These are phyloP conservation scores for Thalpophila matura DNA, from an alignment of 2,888 invertebrate species.

Conservation along the genomic window DNA sequence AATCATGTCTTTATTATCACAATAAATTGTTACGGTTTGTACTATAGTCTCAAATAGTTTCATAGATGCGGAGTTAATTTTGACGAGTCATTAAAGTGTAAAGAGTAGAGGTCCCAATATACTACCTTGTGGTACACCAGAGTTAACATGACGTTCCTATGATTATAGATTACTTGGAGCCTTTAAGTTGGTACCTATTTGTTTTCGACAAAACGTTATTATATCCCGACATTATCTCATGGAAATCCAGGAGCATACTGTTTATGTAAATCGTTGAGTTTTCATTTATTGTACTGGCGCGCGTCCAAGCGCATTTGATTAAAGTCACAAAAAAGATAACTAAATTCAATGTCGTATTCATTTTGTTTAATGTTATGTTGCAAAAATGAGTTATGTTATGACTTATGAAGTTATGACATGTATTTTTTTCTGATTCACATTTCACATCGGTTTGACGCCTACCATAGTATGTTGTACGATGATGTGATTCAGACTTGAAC, in stretches of 20 bases:
- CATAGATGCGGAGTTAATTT: too few relatives aligned
- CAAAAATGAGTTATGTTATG: constrained; percentile 32
- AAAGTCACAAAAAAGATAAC: constrained; percentile 34
- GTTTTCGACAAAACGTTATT: constrained; percentile 5
- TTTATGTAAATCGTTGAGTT: constrained; percentile 34
- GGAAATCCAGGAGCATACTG: constrained; percentile 23
- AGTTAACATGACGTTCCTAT: too few relatives aligned
- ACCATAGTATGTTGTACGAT: neutral
- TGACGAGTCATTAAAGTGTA: too few relatives aligned
- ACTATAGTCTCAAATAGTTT: too few relatives aligned
- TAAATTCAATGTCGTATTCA: constrained; percentile 45
- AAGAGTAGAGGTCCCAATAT: too few relatives aligned
- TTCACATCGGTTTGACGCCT: constrained; percentile 9
- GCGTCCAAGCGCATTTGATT: constrained; percentile 39
- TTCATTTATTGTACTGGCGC: constrained; percentile 46
- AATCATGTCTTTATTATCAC: too few relatives aligned
- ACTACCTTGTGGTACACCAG: too few relatives aligned
- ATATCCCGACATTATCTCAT: constrained; percentile 18
- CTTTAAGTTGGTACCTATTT: constrained; percentile 25
- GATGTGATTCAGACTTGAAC: neutral
- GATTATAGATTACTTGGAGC: constrained; percentile 19
- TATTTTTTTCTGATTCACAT: constrained; percentile 27
- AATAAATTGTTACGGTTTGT: too few relatives aligned
- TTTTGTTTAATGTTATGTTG: constrained; percentile 22
- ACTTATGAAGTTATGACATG: too few relatives aligned